A percentile compares a stretch with the other conserved stretches of the same genome.
phyloP scores from a whole-genome alignment of 2,113 vertebrate genomes.

The Nerophis lumbriciformis region DNA sequence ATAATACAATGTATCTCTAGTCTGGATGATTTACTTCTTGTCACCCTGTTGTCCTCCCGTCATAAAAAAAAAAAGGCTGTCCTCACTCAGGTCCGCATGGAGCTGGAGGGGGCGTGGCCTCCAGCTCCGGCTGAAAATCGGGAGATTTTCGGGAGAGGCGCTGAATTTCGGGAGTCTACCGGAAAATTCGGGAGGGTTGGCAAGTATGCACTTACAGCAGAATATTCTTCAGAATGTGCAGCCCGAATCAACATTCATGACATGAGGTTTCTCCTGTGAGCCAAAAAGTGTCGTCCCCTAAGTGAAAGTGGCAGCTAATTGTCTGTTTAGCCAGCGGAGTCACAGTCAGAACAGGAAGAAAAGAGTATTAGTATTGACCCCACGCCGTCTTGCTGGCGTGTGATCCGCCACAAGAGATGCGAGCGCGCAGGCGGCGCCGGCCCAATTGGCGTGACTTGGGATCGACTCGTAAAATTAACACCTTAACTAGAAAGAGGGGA shows the following conservation, averaged over 20 bases:
- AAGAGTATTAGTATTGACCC: conserved; percentile 56
- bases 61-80: too few species aligned
- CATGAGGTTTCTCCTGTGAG: conserved; percentile 2
- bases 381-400: conserved; percentile 13
- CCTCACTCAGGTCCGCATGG: too few species aligned
- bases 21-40: too few species aligned
- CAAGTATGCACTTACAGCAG: too few species aligned
- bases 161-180: too few species aligned
- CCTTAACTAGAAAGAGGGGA: conserved; percentile 8
- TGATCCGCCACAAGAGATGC: conserved; percentile 26
- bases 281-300: conserved; percentile 30
- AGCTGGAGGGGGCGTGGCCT: too few species aligned
- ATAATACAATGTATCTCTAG: too few species aligned
- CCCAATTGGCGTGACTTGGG: conserved; percentile 41
- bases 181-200: too few species aligned
- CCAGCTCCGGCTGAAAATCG: too few species aligned
- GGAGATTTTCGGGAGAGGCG: too few species aligned
- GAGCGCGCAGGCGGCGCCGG: neutral
- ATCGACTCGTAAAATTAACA: conserved; percentile 37
- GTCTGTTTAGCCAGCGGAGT: conserved; percentile 27
- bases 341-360: conserved; percentile 36
- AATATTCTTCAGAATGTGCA: neutral
- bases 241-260: neutral
- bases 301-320: conserved; percentile 34
- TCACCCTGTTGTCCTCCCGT: too few species aligned